These are phyloP conservation scores for Lampris incognitus DNA, from an alignment of 2,113 vertebrate species.

Conservation along the genomic window DNA sequence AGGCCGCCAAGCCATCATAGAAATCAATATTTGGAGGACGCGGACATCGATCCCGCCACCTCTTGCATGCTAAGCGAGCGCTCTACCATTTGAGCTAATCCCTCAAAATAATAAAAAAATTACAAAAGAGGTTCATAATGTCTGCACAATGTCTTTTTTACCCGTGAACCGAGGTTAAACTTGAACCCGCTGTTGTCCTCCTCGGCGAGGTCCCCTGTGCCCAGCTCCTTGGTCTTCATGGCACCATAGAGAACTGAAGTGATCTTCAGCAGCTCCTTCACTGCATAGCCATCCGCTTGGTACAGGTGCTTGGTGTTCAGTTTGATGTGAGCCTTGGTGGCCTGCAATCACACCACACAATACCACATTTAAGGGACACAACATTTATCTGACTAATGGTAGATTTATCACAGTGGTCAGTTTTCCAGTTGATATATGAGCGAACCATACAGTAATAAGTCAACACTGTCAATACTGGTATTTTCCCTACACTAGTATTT, in stretches of 20 bases:
- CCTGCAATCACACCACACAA: slow-evolving; percentile 73
- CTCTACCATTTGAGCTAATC: slow-evolving; percentile 83
- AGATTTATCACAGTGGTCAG: too few species aligned
- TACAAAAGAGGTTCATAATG: too few species aligned
- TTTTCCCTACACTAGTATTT: too few species aligned
- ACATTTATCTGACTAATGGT: background rate
- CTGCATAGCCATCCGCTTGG: slow-evolving; percentile 94
- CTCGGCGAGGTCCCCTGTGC: slow-evolving; percentile 63
- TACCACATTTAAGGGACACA: background rate
- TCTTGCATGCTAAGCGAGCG: slow-evolving; percentile 79
- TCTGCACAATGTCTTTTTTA: slow-evolving; percentile 55
- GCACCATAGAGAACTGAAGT: slow-evolving; percentile 91
- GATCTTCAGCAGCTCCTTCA: slow-evolving; percentile 95
- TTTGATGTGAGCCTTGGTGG: slow-evolving; percentile 95
- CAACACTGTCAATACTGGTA: too few species aligned
- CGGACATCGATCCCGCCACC: slow-evolving; percentile 78
- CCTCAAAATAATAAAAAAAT: slow-evolving; percentile 2
- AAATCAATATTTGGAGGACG: slow-evolving; percentile 55
- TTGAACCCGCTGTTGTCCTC: slow-evolving; percentile 91
- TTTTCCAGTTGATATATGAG: too few species aligned
- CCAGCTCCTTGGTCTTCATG: slow-evolving; percentile 89
- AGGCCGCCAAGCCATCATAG: too few species aligned
- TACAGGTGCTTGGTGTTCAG: slow-evolving; percentile 96
- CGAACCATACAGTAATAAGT: too few species aligned
- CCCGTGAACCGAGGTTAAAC: slow-evolving; percentile 92